A percentile compares a stretch with the other conserved stretches of the same genome.
These are phyloP conservation scores for Dendrocincla fuliginosa DNA, from an alignment of 2,797 vertebrate genomes.

Conservation along the genomic window DNA sequence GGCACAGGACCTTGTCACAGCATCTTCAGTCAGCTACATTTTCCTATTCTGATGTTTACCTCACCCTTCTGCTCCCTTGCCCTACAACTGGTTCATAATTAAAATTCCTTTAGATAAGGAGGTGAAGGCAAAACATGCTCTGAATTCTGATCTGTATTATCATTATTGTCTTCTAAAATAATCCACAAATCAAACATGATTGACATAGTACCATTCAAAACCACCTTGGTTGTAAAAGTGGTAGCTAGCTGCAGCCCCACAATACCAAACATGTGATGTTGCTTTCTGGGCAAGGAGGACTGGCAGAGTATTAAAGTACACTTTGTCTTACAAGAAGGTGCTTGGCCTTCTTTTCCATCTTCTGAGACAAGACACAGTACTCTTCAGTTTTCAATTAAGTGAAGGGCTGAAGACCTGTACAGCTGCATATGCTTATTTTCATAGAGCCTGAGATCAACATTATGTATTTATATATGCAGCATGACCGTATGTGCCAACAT, in stretches of 20 bases:
- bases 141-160: not conserved
- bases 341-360: not conserved
- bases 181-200: not conserved
- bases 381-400: slow-evolving; percentile 8
- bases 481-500: not conserved
- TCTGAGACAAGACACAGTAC: not conserved
- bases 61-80: not conserved
- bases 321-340: not conserved
- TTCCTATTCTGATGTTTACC: not conserved
- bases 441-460: not conserved
- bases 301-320: not conserved
- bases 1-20: not conserved
- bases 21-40: not conserved
- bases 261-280: not conserved
- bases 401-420: not conserved
- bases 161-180: not conserved
- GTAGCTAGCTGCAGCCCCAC: not conserved
- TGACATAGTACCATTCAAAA: not conserved
- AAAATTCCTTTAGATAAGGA: not conserved
- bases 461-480: not conserved
- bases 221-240: not conserved
- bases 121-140: not conserved
- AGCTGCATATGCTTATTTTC: slow-evolving; percentile 24
- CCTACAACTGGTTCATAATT: not conserved
- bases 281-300: not conserved